phyloP scores from a whole-genome alignment of 2,888 invertebrate species.

The Pyrochroa serraticornis region DNA sequence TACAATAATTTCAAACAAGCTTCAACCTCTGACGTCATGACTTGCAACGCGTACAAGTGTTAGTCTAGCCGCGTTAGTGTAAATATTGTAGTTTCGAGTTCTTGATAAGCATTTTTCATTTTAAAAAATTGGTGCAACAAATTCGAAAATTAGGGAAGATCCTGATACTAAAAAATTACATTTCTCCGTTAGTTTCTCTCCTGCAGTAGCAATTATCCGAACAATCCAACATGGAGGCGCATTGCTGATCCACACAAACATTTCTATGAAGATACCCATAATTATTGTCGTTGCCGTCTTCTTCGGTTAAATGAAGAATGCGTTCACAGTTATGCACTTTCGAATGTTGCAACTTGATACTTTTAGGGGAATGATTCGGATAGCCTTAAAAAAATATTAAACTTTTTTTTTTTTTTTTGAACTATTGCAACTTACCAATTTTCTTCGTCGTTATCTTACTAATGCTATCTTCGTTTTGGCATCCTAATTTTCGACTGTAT shows the following conservation, averaged over 20 bases:
- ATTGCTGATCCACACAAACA: background rate
- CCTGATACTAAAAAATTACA: constrained; percentile 35
- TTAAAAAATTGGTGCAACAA: background rate
- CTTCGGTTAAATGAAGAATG: constrained; percentile 33
- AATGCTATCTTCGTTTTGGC: background rate
- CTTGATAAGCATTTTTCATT: no score
- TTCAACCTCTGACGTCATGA: no score
- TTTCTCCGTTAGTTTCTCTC: constrained; percentile 32
- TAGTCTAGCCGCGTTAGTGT: no score
- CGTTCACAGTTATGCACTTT: constrained; percentile 29
- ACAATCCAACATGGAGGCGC: background rate
- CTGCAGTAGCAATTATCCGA: constrained; percentile 37
- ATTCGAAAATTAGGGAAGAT: no score
- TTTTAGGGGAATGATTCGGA: background rate
- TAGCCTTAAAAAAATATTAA: no score
- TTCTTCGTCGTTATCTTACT: constrained; percentile 6
- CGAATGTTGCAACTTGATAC: background rate
- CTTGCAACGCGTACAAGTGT: no score
- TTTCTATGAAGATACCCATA: constrained; percentile 6
- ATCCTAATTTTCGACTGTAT: background rate
- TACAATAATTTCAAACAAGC: no score
- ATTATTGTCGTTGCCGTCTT: constrained; percentile 24
- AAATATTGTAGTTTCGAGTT: no score
- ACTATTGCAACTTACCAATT: no score
- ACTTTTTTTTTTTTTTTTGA: no score